Evolutionary conservation across 2,888 invertebrate species (phyloP).

Genomic region (Ectemnius cavifrons): DNA sequence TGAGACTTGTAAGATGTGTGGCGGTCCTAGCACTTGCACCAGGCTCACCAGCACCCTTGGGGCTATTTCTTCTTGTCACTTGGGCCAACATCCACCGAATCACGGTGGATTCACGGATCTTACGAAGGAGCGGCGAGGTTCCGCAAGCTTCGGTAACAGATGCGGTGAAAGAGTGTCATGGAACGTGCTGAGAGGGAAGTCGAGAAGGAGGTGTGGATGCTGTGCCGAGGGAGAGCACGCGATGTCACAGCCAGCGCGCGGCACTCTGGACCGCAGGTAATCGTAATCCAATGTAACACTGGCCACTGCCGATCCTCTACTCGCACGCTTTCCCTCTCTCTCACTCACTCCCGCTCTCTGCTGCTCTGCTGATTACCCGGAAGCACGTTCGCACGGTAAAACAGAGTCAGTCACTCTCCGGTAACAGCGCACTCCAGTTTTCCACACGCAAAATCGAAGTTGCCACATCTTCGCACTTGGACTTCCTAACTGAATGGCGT

Average conservation of each 20-base stretch:
- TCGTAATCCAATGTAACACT: constrained; percentile 4
- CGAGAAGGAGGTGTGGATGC: too few species aligned
- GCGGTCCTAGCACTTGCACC: too few species aligned
- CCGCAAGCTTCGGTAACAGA: too few species aligned
- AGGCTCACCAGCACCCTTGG: too few species aligned
- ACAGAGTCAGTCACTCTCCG: constrained; percentile 20
- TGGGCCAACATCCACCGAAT: too few species aligned
- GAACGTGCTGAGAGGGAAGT: too few species aligned
- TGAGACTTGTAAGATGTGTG: too few species aligned
- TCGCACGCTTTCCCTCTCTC: constrained; percentile 6
- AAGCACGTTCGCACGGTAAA: constrained; percentile 47
- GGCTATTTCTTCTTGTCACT: too few species aligned
- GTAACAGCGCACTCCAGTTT: background rate
- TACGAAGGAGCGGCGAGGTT: too few species aligned
- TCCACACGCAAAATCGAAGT: background rate
- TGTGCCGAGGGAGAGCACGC: background rate
- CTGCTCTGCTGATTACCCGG: constrained; percentile 2
- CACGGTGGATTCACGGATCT: too few species aligned
- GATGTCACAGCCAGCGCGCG: background rate
- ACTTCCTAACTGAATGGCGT: background rate
- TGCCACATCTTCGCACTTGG: background rate
- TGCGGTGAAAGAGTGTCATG: too few species aligned
- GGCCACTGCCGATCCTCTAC: constrained; percentile 32
- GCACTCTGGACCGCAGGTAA: constrained; percentile 7
- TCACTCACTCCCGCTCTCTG: constrained; percentile 10